phyloP scores from a whole-genome alignment of 1,140 invertebrate genomes.

The Metaphire vulgaris region DNA sequence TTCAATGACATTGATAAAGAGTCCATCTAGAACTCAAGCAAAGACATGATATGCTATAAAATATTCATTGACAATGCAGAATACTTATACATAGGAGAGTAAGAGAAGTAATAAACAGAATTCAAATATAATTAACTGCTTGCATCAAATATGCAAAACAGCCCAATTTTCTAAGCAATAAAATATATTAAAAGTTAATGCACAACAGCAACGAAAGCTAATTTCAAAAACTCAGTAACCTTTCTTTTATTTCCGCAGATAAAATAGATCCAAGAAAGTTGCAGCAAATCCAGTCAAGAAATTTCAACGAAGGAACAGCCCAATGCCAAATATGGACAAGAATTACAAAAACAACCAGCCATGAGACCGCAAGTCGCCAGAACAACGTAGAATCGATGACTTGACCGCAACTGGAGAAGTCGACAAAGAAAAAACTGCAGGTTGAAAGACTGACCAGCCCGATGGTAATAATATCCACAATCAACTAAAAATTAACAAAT shows the following conservation, averaged over 20 bases:
- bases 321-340: background rate
- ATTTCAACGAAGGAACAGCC: background rate
- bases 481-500: background rate
- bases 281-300: background rate
- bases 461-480: background rate
- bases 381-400: background rate
- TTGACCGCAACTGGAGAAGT: background rate
- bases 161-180: too few relatives aligned
- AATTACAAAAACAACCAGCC: background rate
- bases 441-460: background rate
- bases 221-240: too few relatives aligned
- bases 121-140: too few relatives aligned
- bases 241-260: background rate
- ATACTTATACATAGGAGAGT: too few relatives aligned
- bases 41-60: too few relatives aligned
- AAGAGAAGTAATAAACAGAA: too few relatives aligned
- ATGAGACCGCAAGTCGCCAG: background rate
- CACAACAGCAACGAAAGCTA: too few relatives aligned
- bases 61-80: too few relatives aligned
- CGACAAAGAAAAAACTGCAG: background rate
- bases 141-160: too few relatives aligned
- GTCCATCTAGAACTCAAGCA: too few relatives aligned
- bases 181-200: too few relatives aligned
- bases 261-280: background rate
- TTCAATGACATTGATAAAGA: too few relatives aligned